Evolutionary conservation across 2,888 invertebrate species (phyloP).

Genomic region (Diloba caeruleocephala): DNA sequence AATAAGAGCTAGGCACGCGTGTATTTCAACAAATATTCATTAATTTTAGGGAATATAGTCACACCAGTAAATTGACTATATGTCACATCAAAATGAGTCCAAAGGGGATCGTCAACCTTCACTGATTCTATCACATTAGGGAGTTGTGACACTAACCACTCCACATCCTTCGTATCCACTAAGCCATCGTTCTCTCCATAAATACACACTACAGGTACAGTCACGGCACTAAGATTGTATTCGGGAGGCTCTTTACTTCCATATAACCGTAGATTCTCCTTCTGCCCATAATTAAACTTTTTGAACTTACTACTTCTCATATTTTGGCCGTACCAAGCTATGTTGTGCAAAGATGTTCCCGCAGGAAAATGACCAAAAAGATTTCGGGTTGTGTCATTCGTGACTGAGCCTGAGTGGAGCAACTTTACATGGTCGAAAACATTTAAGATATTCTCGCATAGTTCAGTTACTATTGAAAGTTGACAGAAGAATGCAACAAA

Average conservation of each 20-base stretch:
- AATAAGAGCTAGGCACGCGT: slow-evolving; percentile 26
- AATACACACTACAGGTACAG: slow-evolving; percentile 67
- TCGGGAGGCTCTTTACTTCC: slow-evolving; percentile 65
- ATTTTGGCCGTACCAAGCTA: slow-evolving; percentile 75
- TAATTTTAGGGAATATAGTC: slow-evolving; percentile 68
- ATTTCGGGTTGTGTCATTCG: slow-evolving; percentile 59
- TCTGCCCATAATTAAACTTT: slow-evolving; percentile 74
- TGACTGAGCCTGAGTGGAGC: slow-evolving; percentile 69
- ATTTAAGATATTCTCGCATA: slow-evolving; percentile 59
- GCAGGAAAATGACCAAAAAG: slow-evolving; percentile 72
- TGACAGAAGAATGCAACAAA: slow-evolving; percentile 70
- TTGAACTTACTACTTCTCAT: slow-evolving; percentile 61
- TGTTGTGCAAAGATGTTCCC: slow-evolving; percentile 57
- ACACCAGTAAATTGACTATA: slow-evolving; percentile 62
- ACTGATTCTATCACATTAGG: slow-evolving; percentile 88
- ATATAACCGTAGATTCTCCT: slow-evolving; percentile 66
- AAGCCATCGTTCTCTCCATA: slow-evolving; percentile 87
- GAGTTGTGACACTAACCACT: slow-evolving; percentile 84
- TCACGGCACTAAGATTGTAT: slow-evolving; percentile 67
- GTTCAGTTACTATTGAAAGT: slow-evolving; percentile 52
- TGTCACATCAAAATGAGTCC: slow-evolving; percentile 67
- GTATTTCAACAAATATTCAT: slow-evolving; percentile 75
- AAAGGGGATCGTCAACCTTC: slow-evolving; percentile 84
- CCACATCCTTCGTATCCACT: slow-evolving; percentile 89
- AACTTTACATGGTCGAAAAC: slow-evolving; percentile 61